Conservation (phyloP, 2,888 invertebrate genomes). For the Tenthredo mesomela region DNA sequence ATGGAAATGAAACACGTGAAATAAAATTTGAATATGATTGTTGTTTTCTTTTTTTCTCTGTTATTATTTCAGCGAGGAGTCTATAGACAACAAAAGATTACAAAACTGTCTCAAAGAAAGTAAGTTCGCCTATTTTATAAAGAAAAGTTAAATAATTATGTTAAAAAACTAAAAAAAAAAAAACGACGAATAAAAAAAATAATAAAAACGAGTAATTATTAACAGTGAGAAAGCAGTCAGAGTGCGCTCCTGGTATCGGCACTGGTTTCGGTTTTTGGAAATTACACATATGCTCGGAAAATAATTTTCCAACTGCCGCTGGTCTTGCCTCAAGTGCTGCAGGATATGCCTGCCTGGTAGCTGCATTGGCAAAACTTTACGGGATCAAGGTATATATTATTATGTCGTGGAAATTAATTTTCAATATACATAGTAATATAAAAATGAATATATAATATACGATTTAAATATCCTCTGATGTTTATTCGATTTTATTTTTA, state of each 20-base stretch:
- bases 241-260: slow-evolving; percentile 77
- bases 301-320: slow-evolving; percentile 99
- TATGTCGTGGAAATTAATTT: not conserved
- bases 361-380: slow-evolving; percentile 87
- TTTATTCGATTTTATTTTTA: slow-evolving; percentile 24
- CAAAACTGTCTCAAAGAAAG: slow-evolving; percentile 88
- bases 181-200: not conserved
- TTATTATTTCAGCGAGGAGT: slow-evolving; percentile 82
- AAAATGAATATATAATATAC: not conserved
- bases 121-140: slow-evolving; percentile 74
- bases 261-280: slow-evolving; percentile 83
- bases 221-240: slow-evolving; percentile 79
- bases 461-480: not conserved
- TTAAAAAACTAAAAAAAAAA: not conserved
- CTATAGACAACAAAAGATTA: slow-evolving; percentile 86
- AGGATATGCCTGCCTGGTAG: slow-evolving; percentile 93
- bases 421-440: not conserved
- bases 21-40: not conserved
- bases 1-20: not conserved
- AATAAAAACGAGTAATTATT: slow-evolving; percentile 32
- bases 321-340: slow-evolving; percentile 99
- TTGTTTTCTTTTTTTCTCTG: slow-evolving; percentile 38
- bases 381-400: slow-evolving; percentile 83
- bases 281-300: slow-evolving; percentile 91
- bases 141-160: not conserved